Base-by-base conservation (phyloP, 2,888 invertebrate species). In the Scaptomyza polygonia region DNA sequence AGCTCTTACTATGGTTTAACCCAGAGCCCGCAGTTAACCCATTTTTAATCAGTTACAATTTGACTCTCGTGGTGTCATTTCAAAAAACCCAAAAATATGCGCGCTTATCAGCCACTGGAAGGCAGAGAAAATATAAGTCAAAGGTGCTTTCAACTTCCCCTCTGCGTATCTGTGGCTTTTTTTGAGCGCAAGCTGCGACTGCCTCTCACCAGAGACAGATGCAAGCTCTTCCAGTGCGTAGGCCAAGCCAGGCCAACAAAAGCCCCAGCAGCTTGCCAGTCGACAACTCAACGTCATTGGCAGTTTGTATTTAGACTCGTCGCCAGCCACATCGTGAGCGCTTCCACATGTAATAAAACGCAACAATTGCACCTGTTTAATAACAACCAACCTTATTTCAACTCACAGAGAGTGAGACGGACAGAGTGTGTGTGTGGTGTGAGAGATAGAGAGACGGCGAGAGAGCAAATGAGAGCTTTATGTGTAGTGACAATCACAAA, bases 251-350 rank as follows among this genome's bases (percentile, higher is more conserved):
- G 69, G 29, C 45, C 52, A 34, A 75, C 32, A 32, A 18, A 48
- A 49, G 48, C 36, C 11, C 49, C 34, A 49, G 49, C 29, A 27
- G 48, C 29, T 42, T 32, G 61, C 8, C 36, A 52, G 48, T 45
- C 40, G 55, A 59, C 43, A 57, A 57, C 44, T 34, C 59, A 36
- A 36, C 53, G 45, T 40, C 67, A 59, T 67, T 76, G 72, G 70
- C 85, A 89, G 89, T 89, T 83, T 78, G 54, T 70, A 76, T 79
- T 85, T 83, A 71, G 81, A 77, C 83, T 88, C 79, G 84, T 79
- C 79, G 77, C 80, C 74, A 83, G 77, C 57, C 67, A 79, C 89
- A 89, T 72, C 86, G 79, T 72, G 72, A 67, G 70, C 76, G 71
- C 78, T 71, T 59, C 67, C 59, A 61, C 59, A 78, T 62, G 68